Evolutionary conservation across 2,888 invertebrate species (phyloP), one percentile per base, ranked within the genome.

Genomic region (Chydorus sphaericus): DNA sequence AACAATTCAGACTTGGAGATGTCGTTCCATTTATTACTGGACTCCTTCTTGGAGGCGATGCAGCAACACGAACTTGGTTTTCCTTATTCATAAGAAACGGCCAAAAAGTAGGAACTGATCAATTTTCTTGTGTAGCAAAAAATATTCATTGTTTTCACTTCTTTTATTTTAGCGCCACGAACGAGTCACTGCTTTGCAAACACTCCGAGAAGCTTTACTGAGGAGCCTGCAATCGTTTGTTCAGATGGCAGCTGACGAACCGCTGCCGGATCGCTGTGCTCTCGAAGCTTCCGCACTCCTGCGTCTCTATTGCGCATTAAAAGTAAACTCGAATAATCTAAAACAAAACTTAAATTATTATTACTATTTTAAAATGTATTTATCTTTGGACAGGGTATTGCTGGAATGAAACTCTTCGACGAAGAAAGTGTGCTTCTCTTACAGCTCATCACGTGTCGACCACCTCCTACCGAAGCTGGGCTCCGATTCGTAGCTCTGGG

Each of bases 401-500:
- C 56, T 8, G 39, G 31, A 36, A 26, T 49, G 26, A 83, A 82
- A 67, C 86, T 88, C 66, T 86, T 86, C 66, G 94, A 94, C 66
- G 92, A 94, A 62, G 96, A 96, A 75, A 82, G 91, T 23, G 77
- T 79, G 56, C 77, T 84, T 50, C 75, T 96, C 30, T 79, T 94
- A 14, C 81, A 86, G 65, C 73, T 96, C 48, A 77, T 93, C 18
- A 92, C 92, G 0, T 85, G 86, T 30, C 86, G 86, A 65, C 91
- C 90, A 1, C 84, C 85, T 20, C 85, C 89, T 1, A 87, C 87
- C n/a, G 83, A 87, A 26, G 87, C 91, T 30, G 94, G 94, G 10
- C 89, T 91, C 7, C 74, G 92, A 66, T 93, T 94, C 69, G 90
- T 93, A 0, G 90, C 92, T 1, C 76, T 94, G 36, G 90, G 90